Base-by-base conservation (phyloP, 35 echinoderm and acorn worm species). In the Acanthaster planci region DNA sequence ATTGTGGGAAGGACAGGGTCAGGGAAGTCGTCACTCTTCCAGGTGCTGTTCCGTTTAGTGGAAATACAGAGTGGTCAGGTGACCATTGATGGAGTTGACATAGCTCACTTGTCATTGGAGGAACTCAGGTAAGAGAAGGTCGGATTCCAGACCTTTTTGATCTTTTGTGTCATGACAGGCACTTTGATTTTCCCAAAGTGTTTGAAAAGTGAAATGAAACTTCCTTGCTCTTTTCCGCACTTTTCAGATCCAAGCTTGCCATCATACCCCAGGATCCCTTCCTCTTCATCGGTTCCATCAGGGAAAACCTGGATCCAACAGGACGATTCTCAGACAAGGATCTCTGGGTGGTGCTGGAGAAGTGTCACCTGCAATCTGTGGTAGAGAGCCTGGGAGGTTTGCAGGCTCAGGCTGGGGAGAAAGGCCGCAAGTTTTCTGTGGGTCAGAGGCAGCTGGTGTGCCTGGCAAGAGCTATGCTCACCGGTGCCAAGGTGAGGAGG, bases 241-340 rank as follows among this genome's bases (percentile, higher is more conserved):
- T 52, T n/a, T 64, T 39, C 39, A 93, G 91, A 53, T 93, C 91
- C n/a, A 78, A 76, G 67, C 54, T 93, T 22, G 91, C 86, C 29
- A 82, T 93, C 80, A 93, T 93, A 15, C 91, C 91, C 5, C 91
- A 93, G 52, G 91, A 93, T 38, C 86, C 91, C 52, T 93, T 93
- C 81, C 81, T 93, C 60, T 93, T 93, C 76, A 89, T 81, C 42
- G 91, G 79, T 17, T 36, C 91, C 1, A 58, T 93, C 18, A 77
- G 86, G 37, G 84, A 88, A 78, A 93, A 93, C 87, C 86, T 93
- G 17, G 91, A 93, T 31, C 91, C 91, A 15, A 84, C 38, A 2
- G 76, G 80, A 38, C 40, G 51, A 19, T 76, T 84, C 76, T 44
- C 64, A 53, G 91, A 93, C 77, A 40, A 27, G 60, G 86, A 88